Conservation (phyloP, 2,113 vertebrate genomes). For the Forbesichthys papilliferus region DNA sequence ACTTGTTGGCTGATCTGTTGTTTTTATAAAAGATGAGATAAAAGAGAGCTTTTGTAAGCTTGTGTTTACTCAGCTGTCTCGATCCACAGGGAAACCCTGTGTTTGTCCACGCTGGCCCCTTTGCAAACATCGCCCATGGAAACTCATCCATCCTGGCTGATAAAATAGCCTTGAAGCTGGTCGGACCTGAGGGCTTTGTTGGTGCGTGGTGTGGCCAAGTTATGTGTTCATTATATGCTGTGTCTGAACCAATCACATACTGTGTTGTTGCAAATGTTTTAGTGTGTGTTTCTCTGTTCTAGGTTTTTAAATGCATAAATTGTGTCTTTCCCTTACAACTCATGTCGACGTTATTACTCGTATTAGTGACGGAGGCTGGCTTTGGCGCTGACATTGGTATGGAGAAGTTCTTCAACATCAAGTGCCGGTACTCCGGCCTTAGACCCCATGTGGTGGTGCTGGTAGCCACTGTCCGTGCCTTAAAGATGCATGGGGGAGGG, state of each 20-base stretch:
- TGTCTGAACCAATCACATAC: background rate
- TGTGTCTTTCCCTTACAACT: background rate
- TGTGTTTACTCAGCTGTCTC: background rate
- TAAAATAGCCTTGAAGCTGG: slow-evolving; percentile 94
- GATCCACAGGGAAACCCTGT: slow-evolving; percentile 88
- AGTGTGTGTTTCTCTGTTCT: background rate
- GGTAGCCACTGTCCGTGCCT: slow-evolving; percentile 91
- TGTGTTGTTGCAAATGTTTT: background rate
- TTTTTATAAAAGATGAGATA: background rate
- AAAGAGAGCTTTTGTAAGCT: too few species aligned
- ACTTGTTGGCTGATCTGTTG: background rate
- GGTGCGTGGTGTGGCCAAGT: slow-evolving; percentile 71
- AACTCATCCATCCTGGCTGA: slow-evolving; percentile 97
- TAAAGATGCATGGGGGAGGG: slow-evolving; percentile 98
- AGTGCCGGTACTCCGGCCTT: slow-evolving; percentile 92
- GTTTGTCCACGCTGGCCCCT: slow-evolving; percentile 96
- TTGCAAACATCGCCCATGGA: slow-evolving; percentile 98
- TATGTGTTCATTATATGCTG: background rate
- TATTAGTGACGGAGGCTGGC: slow-evolving; percentile 90
- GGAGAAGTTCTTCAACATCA: slow-evolving; percentile 99
- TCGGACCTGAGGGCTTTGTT: slow-evolving; percentile 93
- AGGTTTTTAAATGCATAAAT: background rate
- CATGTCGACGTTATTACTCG: background rate
- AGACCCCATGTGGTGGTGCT: slow-evolving; percentile 92
- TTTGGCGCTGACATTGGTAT: slow-evolving; percentile 98